Evolutionary conservation across 2,113 vertebrate genomes (phyloP), one percentile per base, ranked within the genome.

Genomic region (Ciconia maguari): DNA sequence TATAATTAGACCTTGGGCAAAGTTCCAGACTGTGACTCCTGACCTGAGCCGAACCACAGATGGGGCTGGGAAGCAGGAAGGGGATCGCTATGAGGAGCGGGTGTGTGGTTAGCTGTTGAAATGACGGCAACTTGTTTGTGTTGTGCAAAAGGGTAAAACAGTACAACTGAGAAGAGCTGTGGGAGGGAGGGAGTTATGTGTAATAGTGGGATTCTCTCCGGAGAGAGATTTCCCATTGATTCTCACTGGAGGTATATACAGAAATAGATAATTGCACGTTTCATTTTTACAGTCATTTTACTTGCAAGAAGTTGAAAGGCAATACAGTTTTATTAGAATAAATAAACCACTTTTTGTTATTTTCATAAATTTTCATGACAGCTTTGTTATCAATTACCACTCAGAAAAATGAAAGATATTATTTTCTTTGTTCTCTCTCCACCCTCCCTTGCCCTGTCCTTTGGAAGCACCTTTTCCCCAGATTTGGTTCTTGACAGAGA

Each of bases 1-100:
- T 97, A 97, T 97, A 97, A 97, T 94, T 97, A 97, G 92, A 81
- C 46, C 30, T 61, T 41, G 49, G 96, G 94, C 96, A 88, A 32
- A 83, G 81, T 83, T 96, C 96, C 97, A 97, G 79, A 34, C 68
- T 82, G 36, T 89, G 87, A 72, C 65, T 96, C 71, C 88, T 95
- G 96, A 96, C 89, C 77, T 95, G 85, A 92, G 60, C 77, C 4
- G 66, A 96, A 88, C 96, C 71, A 72, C 79, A 83, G 68, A 77
- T 74, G 78, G 15, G 52, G 52, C 85, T 96, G 86, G 79, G 84
- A 91, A 88, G 82, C 38, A 49, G 46, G 38, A 88, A 44, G 32
- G 71, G 66, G 49, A 79, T 79, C 1, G 5, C 58, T 61, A 0
- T 18, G 61, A 89, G 77, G 49, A 90, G 55, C 1, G 52, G 25